phyloP scores from a whole-genome alignment of 64 coral and sea anemone species.

The Acropora tenuis region DNA sequence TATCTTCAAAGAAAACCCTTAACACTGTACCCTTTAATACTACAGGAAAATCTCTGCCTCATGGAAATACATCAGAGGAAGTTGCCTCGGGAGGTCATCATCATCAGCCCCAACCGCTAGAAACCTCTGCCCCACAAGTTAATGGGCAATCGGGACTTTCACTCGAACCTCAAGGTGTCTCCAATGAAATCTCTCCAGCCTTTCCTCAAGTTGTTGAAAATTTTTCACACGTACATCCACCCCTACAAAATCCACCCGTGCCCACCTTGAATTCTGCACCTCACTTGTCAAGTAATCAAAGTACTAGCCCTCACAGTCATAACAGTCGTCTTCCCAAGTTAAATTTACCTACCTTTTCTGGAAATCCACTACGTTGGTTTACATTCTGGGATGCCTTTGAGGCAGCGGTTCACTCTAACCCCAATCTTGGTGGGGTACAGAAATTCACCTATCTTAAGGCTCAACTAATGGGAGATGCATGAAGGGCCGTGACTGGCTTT shows the following conservation, averaged over 20 bases:
- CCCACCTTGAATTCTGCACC: background rate
- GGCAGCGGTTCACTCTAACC: conserved; percentile 56
- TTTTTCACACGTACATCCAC: background rate
- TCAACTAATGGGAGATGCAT: conserved; percentile 52
- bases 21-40: background rate
- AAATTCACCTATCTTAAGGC: conserved; percentile 71
- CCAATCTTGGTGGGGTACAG: conserved; percentile 43
- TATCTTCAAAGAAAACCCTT: conserved; percentile 31
- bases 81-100: too few species aligned
- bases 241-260: background rate
- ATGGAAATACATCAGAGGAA: background rate
- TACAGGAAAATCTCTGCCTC: background rate
- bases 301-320: background rate
- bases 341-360: background rate
- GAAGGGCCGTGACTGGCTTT: conserved; percentile 39
- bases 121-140: background rate
- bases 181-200: background rate
- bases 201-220: background rate
- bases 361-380: too few species aligned
- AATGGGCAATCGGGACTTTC: background rate
- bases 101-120: background rate
- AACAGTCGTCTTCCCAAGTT: conserved; percentile 23
- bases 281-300: background rate
- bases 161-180: background rate
- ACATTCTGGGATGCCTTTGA: conserved; percentile 34